Percentiles rank a stretch among this genome's conserved stretches.
phyloP scores from a whole-genome alignment of 2,113 vertebrate species.

The Aptenodytes patagonicus region DNA sequence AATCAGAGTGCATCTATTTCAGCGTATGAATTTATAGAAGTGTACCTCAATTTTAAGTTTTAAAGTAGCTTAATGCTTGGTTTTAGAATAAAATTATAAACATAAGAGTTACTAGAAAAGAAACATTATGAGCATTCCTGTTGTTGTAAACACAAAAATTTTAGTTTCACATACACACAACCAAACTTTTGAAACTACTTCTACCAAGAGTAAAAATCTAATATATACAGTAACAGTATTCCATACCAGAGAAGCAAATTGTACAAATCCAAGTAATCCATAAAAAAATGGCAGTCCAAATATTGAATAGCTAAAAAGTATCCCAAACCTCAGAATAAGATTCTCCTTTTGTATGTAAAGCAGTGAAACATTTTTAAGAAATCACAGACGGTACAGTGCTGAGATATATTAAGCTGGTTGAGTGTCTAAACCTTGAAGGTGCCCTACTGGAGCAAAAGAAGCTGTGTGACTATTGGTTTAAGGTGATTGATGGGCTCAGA shows the following conservation, averaged over 20 bases:
- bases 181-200: background rate
- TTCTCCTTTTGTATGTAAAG: background rate
- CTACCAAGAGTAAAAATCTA: background rate
- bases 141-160: background rate
- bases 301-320: background rate
- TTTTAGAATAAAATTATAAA: background rate
- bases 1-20: background rate
- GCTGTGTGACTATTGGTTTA: background rate
- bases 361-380: background rate
- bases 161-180: background rate
- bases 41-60: background rate
- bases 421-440: conserved; percentile 2
- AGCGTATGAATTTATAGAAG: background rate
- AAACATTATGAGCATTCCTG: background rate
- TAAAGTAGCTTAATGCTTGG: background rate
- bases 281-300: background rate
- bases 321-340: background rate
- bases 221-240: background rate
- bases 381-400: background rate
- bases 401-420: background rate
- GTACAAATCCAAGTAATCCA: background rate
- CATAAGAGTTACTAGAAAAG: background rate
- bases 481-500: background rate
- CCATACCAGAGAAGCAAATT: background rate
- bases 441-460: background rate